phyloP scores from a whole-genome alignment of 2,797 vertebrate species.

The Gymnodraco acuticeps region DNA sequence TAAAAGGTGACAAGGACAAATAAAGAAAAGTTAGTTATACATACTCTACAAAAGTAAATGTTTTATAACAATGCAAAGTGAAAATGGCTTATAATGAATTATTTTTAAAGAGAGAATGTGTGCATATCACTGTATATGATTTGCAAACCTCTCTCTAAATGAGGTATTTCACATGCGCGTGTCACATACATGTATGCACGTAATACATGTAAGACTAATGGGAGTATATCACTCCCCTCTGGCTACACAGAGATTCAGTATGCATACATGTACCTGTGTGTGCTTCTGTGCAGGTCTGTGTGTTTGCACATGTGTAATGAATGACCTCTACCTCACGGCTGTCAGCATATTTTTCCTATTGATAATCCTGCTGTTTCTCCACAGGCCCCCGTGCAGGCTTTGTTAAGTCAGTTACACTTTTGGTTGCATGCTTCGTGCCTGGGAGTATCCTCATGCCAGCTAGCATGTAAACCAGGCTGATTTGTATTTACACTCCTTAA shows the following conservation, averaged over 20 bases:
- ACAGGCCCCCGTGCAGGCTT: constrained; percentile 30
- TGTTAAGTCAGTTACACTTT: constrained; percentile 34
- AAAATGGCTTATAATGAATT: not conserved
- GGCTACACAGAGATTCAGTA: constrained; percentile 14
- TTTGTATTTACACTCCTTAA: constrained; percentile 35
- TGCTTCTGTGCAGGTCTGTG: not conserved
- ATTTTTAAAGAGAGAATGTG: not conserved
- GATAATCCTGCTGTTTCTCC: constrained; percentile 56
- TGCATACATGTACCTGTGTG: constrained; percentile 14
- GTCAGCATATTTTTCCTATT: constrained; percentile 60
- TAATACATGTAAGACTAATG: constrained; percentile 33
- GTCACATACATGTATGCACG: not conserved
- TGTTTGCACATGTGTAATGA: constrained; percentile 29
- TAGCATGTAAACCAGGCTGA: constrained; percentile 19
- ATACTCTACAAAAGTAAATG: not conserved
- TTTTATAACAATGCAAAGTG: not conserved
- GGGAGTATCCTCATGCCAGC: constrained; percentile 35
- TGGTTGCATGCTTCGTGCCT: constrained; percentile 36
- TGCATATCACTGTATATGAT: not conserved
- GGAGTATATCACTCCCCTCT: constrained; percentile 5
- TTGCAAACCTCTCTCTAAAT: constrained; percentile 1
- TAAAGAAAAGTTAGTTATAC: not conserved
- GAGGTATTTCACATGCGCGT: not conserved
- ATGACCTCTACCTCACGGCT: constrained; percentile 50
- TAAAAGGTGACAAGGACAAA: not conserved